phyloP scores from a whole-genome alignment of 2,888 invertebrate genomes.

The Phaedon cochleariae region DNA sequence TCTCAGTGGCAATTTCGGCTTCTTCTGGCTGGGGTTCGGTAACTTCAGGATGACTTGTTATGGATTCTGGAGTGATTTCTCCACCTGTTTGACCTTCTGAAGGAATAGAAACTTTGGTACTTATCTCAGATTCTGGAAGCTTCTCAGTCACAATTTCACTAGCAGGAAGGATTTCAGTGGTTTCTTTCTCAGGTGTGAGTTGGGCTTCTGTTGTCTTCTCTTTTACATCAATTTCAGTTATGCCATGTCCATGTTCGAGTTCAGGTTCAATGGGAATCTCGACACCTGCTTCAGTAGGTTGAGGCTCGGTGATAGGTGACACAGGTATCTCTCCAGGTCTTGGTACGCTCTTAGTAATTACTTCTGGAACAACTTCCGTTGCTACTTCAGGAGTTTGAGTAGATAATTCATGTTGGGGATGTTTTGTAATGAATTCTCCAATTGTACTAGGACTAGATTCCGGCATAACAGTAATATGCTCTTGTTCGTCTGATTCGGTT shows the following conservation, averaged over 20 bases:
- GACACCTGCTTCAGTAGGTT: neutral
- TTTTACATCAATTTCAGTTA: neutral
- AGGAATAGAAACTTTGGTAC: too few species aligned
- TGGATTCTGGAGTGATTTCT: neutral
- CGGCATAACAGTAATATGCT: neutral
- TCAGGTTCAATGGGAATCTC: neutral
- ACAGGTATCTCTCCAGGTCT: neutral
- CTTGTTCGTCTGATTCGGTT: neutral
- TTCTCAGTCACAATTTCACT: neutral
- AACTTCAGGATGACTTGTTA: neutral
- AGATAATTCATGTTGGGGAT: conserved; percentile 10
- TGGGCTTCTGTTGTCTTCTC: neutral
- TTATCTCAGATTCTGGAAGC: neutral
- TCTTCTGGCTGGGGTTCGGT: neutral
- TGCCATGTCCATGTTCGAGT: neutral
- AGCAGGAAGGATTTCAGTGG: neutral
- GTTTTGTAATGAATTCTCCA: neutral
- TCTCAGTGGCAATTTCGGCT: conserved; percentile 2
- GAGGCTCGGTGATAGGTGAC: neutral
- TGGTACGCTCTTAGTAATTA: neutral
- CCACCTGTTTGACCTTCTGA: neutral
- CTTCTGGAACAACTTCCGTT: conserved; percentile 15
- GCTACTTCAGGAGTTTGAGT: conserved; percentile 23
- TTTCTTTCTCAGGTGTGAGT: neutral
- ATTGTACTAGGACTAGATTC: neutral